Conservation (phyloP, 2,888 invertebrate genomes). For the Mythimna lalbum region DNA sequence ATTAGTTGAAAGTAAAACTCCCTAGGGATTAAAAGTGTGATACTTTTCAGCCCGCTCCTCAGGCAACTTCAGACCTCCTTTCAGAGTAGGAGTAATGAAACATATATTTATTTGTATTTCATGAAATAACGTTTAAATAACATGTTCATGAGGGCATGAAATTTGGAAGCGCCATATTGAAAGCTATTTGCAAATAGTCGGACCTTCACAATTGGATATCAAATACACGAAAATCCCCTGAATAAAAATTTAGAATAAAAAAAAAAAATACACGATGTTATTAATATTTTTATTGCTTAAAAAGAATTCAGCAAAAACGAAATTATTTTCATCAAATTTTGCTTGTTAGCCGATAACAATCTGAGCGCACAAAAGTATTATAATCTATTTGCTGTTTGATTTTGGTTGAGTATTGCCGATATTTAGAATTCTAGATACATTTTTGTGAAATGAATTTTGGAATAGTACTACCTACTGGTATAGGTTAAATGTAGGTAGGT, state of each 20-base stretch:
- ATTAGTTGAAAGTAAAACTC: too few species aligned
- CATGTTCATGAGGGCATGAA: background rate
- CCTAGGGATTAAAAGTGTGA: too few species aligned
- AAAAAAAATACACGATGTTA: constrained; percentile 2
- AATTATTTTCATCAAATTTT: constrained; percentile 25
- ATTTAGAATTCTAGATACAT: constrained; percentile 1
- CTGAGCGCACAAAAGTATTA: constrained; percentile 7
- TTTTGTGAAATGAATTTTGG: background rate
- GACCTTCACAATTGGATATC: constrained; percentile 4
- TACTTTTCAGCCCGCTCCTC: too few species aligned
- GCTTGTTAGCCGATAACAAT: constrained; percentile 30
- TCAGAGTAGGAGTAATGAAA: too few species aligned
- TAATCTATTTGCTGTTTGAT: constrained; percentile 17
- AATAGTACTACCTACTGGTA: background rate
- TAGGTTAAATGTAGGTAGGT: background rate
- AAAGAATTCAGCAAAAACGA: background rate
- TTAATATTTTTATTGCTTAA: constrained; percentile 35
- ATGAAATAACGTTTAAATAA: background rate
- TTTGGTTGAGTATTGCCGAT: constrained; percentile 1
- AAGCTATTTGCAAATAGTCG: constrained; percentile 15
- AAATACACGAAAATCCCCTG: too few species aligned
- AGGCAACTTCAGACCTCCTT: too few species aligned
- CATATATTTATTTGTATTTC: background rate
- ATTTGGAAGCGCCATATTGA: background rate
- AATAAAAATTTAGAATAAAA: too few species aligned